A percentile compares a stretch with the other conserved stretches of the same genome.
Evolutionary conservation across 1,140 invertebrate genomes (phyloP).

Genomic region (Ridgeia piscesae): DNA sequence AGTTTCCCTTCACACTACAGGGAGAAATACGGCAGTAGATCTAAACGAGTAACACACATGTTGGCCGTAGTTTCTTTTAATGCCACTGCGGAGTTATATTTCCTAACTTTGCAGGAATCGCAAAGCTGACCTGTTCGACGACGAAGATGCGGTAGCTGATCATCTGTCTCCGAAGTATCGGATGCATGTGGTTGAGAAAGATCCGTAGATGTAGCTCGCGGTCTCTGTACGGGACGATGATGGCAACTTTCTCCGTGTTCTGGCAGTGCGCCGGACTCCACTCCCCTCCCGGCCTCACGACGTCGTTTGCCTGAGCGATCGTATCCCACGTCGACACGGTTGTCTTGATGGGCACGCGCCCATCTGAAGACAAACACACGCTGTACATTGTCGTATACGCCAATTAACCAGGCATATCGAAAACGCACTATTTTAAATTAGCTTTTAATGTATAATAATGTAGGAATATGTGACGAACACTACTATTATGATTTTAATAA

Average conservation of each 20-base stretch:
- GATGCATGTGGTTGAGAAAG: conserved; percentile 85
- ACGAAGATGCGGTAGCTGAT: conserved; percentile 35
- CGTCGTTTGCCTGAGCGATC: neutral
- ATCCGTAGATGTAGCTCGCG: conserved; percentile 73
- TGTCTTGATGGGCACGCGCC: neutral
- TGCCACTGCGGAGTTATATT: neutral
- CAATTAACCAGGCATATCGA: too few species aligned
- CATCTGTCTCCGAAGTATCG: conserved; percentile 61
- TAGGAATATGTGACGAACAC: too few species aligned
- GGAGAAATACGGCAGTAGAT: too few species aligned
- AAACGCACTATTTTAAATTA: too few species aligned
- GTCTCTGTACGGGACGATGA: conserved; percentile 85
- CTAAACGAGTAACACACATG: too few species aligned
- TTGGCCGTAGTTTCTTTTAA: too few species aligned
- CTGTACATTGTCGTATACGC: neutral
- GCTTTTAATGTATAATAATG: too few species aligned
- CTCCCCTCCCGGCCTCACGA: conserved; percentile 14
- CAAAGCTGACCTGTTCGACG: conserved; percentile 35
- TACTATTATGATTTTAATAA: too few species aligned
- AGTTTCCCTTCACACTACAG: too few species aligned
- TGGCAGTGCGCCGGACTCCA: conserved; percentile 22
- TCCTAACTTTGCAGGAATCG: neutral
- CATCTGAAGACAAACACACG: neutral
- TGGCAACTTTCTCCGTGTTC: conserved; percentile 64
- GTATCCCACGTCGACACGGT: neutral